Conservation (phyloP, 2,113 vertebrate species). For the Mus spicilegus region DNA sequence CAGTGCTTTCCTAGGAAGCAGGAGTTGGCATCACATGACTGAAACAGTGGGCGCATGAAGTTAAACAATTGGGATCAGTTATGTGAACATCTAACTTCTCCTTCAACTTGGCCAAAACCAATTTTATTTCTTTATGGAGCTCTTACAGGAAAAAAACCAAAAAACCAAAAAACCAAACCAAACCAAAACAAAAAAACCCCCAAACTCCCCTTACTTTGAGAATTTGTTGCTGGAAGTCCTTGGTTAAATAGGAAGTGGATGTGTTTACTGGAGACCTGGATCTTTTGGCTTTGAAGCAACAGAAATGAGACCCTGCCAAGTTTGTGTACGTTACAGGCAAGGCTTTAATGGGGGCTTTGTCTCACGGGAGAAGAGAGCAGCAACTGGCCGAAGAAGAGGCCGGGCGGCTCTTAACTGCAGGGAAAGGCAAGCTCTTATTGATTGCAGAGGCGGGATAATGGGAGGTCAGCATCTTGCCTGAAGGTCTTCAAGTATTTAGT, state of each 20-base stretch:
- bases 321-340: background rate
- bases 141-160: constrained; percentile 3
- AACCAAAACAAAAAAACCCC: too few species aligned
- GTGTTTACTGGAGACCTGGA: background rate
- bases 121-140: background rate
- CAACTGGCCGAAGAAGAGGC: background rate
- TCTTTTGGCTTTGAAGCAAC: background rate
- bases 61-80: background rate
- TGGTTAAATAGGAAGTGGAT: constrained; percentile 23
- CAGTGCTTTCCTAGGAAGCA: background rate
- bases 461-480: background rate
- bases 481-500: background rate
- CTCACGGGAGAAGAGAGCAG: background rate
- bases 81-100: background rate
- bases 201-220: background rate
- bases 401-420: background rate
- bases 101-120: background rate
- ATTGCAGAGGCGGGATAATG: background rate
- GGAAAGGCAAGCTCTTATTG: background rate
- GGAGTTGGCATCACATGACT: background rate
- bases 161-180: background rate
- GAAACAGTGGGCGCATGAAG: background rate
- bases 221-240: background rate
- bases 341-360: background rate
- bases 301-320: background rate